Conservation (phyloP, 2,797 vertebrate species). For the Poeciliopsis presidionis region DNA sequence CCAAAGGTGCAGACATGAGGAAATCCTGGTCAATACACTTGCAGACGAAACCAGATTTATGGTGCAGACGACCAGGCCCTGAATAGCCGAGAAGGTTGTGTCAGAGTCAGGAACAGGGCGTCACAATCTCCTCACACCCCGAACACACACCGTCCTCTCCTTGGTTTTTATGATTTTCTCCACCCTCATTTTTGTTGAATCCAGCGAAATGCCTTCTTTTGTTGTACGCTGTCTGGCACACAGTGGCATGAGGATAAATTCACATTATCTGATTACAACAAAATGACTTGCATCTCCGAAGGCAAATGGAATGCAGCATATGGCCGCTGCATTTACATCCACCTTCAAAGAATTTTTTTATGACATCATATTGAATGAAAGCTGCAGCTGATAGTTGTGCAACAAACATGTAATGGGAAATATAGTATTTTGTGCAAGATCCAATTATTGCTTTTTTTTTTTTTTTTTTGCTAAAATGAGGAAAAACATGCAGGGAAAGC, state of each 20-base stretch:
- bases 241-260: background rate
- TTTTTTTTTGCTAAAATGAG: background rate
- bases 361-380: background rate
- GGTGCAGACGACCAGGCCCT: background rate
- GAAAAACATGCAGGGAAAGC: background rate
- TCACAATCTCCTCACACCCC: background rate
- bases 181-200: background rate
- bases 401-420: background rate
- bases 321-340: background rate
- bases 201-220: background rate
- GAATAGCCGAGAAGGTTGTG: background rate
- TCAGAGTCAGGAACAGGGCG: background rate
- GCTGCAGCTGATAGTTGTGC: background rate
- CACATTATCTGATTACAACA: background rate
- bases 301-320: background rate
- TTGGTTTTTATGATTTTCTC: background rate
- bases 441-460: background rate
- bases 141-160: background rate
- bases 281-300: background rate
- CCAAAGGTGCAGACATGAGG: background rate
- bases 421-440: background rate
- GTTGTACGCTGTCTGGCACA: background rate
- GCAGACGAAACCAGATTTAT: background rate
- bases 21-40: background rate
- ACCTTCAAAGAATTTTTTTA: background rate